phyloP scores from a whole-genome alignment of 2,888 invertebrate species.

The Oxyteleia sp. region DNA sequence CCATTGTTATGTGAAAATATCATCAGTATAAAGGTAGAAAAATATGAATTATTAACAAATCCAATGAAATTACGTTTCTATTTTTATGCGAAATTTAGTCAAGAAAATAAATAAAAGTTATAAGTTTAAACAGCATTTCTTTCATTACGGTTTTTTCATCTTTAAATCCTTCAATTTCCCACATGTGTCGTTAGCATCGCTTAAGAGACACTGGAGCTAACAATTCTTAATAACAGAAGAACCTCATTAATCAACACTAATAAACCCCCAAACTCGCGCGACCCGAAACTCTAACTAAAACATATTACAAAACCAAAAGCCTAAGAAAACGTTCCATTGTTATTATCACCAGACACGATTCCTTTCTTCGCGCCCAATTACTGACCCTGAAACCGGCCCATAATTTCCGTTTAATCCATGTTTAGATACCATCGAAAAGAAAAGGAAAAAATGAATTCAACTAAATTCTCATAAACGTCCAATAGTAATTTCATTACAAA shows the following conservation, averaged over 20 bases:
- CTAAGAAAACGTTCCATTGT: slow-evolving; percentile 47
- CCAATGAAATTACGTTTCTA: too few relatives aligned
- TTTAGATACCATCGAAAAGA: slow-evolving; percentile 30
- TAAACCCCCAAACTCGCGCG: slow-evolving; percentile 41
- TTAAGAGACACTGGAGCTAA: slow-evolving; percentile 22
- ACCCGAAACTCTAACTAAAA: slow-evolving; percentile 58
- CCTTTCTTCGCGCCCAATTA: slow-evolving; percentile 35
- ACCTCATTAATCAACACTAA: slow-evolving; percentile 55
- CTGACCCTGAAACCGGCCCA: neutral
- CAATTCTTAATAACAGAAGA: slow-evolving; percentile 55
- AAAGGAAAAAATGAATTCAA: too few relatives aligned
- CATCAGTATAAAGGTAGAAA: too few relatives aligned
- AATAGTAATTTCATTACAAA: slow-evolving; percentile 45
- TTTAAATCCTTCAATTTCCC: slow-evolving; percentile 18
- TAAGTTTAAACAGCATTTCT: neutral
- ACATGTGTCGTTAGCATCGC: slow-evolving; percentile 40
- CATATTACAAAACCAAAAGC: slow-evolving; percentile 47
- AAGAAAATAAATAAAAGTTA: too few relatives aligned
- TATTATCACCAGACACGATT: slow-evolving; percentile 39
- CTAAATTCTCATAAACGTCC: slow-evolving; percentile 36
- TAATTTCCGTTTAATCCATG: slow-evolving; percentile 43
- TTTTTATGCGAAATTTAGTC: too few relatives aligned
- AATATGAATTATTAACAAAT: too few relatives aligned
- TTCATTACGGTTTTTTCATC: neutral
- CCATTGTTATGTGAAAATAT: neutral